These are phyloP conservation scores for Collichthys lucidus DNA, from an alignment of 2,113 vertebrate genomes.

Conservation along the genomic window DNA sequence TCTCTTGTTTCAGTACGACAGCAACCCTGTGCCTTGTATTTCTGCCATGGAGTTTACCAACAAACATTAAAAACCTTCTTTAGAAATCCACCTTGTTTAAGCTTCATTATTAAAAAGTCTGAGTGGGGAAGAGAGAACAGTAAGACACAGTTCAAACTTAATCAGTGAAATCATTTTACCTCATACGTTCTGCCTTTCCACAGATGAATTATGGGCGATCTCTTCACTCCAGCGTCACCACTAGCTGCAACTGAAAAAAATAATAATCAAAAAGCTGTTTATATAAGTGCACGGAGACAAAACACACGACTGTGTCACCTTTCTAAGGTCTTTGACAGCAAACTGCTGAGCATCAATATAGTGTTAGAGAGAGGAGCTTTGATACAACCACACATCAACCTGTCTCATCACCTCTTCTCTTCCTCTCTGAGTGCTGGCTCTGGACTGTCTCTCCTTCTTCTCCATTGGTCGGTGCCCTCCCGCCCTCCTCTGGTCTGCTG, in stretches of 20 bases:
- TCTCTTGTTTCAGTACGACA: too few relatives aligned
- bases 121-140: not conserved
- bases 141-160: not conserved
- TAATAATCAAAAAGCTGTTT: not conserved
- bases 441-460: conserved; percentile 15
- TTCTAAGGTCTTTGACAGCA: too few relatives aligned
- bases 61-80: not conserved
- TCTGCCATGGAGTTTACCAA: not conserved
- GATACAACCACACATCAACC: too few relatives aligned
- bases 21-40: too few relatives aligned
- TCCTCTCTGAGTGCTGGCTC: conserved; percentile 43
- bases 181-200: conserved; percentile 69
- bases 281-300: too few relatives aligned
- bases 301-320: too few relatives aligned
- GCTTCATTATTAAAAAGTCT: not conserved
- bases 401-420: conserved; percentile 50
- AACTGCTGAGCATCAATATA: too few relatives aligned
- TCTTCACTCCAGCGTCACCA: conserved; percentile 51
- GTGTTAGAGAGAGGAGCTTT: too few relatives aligned
- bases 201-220: conserved; percentile 68
- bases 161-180: conserved; percentile 41
- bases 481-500: not conserved
- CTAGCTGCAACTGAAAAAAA: conserved; percentile 12
- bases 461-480: not conserved
- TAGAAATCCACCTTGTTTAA: too few relatives aligned